Percentiles rank a stretch among this genome's conserved stretches.
Conservation (phyloP, 2,797 vertebrate species). For the Serranus cabrilla region DNA sequence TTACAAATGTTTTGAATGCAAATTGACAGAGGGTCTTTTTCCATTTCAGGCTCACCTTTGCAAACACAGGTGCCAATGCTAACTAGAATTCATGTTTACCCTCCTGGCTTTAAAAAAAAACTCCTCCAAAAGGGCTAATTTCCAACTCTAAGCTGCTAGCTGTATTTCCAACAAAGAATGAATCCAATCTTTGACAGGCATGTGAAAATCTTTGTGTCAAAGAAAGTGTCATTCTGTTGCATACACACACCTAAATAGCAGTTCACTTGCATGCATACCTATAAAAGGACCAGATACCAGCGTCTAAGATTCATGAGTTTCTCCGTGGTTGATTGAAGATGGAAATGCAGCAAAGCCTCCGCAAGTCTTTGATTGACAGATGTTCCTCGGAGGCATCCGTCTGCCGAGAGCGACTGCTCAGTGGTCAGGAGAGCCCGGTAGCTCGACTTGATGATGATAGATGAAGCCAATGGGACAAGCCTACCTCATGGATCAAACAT, state of each 20-base stretch:
- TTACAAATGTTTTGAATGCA: slow-evolving; percentile 34
- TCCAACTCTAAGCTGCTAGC: slow-evolving; percentile 34
- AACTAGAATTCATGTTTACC: slow-evolving; percentile 48
- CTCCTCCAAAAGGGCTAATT: slow-evolving; percentile 27
- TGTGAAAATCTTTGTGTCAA: slow-evolving; percentile 47
- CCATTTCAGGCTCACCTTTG: slow-evolving; percentile 12
- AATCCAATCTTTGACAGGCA: slow-evolving; percentile 48
- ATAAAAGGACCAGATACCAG: slow-evolving; percentile 11
- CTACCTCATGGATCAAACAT: slow-evolving; percentile 80
- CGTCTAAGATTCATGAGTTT: slow-evolving; percentile 50
- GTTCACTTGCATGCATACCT: slow-evolving; percentile 7
- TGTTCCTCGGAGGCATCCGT: slow-evolving; percentile 69
- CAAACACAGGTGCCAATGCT: slow-evolving; percentile 35
- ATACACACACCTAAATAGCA: neutral
- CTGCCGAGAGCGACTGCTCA: slow-evolving; percentile 73
- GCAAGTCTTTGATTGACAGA: slow-evolving; percentile 76
- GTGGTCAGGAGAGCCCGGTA: slow-evolving; percentile 76
- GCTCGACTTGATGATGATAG: slow-evolving; percentile 83
- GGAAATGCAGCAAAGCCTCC: slow-evolving; percentile 64
- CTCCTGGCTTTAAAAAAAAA: slow-evolving; percentile 28
- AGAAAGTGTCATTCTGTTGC: slow-evolving; percentile 15
- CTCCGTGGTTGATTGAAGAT: slow-evolving; percentile 66
- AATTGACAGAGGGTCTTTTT: neutral
- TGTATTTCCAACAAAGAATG: slow-evolving; percentile 49
- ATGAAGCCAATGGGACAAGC: slow-evolving; percentile 77